Conservation (phyloP, 92 coral and sea anemone species). For the Virgularia gustaviana region DNA sequence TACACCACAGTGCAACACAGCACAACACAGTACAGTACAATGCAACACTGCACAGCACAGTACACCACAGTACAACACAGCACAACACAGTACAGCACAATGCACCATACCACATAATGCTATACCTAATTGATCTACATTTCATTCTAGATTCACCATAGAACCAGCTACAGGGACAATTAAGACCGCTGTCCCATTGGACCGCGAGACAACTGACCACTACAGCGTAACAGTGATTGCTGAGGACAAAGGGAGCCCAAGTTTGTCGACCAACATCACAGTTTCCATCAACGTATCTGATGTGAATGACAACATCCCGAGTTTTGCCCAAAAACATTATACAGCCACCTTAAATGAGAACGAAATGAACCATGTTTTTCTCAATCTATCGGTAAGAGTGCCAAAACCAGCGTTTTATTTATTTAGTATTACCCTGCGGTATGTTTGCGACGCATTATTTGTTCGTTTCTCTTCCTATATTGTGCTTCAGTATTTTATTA, state of each 20-base stretch:
- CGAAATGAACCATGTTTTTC: conserved; percentile 52
- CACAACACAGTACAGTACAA: too few species aligned
- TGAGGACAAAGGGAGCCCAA: conserved; percentile 57
- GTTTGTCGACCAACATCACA: conserved; percentile 56
- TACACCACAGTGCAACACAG: too few species aligned
- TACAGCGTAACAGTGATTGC: conserved; percentile 66
- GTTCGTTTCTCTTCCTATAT: too few species aligned
- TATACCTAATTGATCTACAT: too few species aligned
- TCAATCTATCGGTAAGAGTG: conserved; percentile 64
- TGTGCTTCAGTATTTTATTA: too few species aligned
- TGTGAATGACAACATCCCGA: conserved; percentile 85
- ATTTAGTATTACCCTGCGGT: not conserved
- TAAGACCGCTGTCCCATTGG: conserved; percentile 72
- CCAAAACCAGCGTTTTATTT: not conserved
- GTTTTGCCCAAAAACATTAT: conserved; percentile 77
- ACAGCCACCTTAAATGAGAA: conserved; percentile 67
- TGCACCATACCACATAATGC: too few species aligned
- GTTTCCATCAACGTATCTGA: conserved; percentile 79
- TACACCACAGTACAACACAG: too few species aligned
- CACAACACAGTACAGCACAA: too few species aligned
- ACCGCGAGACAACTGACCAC: conserved; percentile 68
- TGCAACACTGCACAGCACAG: too few species aligned
- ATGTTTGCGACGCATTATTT: not conserved
- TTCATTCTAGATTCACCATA: conserved; percentile 62
- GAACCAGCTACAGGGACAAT: conserved; percentile 69